phyloP scores from a whole-genome alignment of 2,888 invertebrate genomes.

The Siphlonurus alternatus region DNA sequence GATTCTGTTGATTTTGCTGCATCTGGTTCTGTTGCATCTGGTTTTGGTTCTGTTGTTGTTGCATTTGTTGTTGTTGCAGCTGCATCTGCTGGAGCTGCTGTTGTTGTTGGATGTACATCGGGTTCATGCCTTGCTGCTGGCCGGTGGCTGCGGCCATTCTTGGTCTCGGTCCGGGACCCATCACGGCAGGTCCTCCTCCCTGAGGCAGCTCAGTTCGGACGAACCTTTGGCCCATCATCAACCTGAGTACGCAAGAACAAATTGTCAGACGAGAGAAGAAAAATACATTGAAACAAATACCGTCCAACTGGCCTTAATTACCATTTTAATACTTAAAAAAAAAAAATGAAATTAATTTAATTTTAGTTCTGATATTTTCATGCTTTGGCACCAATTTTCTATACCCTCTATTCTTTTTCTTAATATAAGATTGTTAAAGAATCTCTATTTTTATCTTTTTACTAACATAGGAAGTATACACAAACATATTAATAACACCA shows the following conservation, averaged over 20 bases:
- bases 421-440: too few relatives aligned
- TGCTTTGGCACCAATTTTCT: too few relatives aligned
- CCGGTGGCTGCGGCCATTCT: constrained; percentile 13
- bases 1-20: constrained; percentile 12
- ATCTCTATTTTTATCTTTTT: too few relatives aligned
- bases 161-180: constrained; percentile 17
- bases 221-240: constrained; percentile 27
- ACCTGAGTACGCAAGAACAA: background rate
- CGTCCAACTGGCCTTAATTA: too few relatives aligned
- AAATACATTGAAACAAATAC: too few relatives aligned
- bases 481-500: too few relatives aligned
- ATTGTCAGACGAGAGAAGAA: too few relatives aligned
- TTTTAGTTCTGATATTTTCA: too few relatives aligned
- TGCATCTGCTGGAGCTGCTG: constrained; percentile 22
- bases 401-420: too few relatives aligned
- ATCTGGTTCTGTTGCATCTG: constrained; percentile 16
- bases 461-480: too few relatives aligned
- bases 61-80: constrained; percentile 9
- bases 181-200: background rate
- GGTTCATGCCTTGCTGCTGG: background rate
- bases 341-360: too few relatives aligned
- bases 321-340: too few relatives aligned
- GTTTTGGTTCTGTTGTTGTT: constrained; percentile 10
- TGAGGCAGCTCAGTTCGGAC: constrained; percentile 25
- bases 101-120: constrained; percentile 18